Evolutionary conservation across 2,888 invertebrate species (phyloP).

Genomic region (Pterobdella sp.): DNA sequence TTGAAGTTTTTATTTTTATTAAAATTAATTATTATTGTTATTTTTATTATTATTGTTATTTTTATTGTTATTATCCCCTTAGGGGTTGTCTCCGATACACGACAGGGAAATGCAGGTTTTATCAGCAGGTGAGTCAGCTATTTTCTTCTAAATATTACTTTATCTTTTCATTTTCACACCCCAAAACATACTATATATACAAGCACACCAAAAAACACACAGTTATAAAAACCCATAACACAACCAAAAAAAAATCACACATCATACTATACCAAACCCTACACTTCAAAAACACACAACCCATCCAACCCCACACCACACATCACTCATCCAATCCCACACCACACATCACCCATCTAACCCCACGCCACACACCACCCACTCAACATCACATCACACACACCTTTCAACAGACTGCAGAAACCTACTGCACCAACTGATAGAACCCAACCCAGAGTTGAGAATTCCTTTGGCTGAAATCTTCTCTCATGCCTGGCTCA

Average conservation of each 20-base stretch:
- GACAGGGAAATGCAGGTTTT: conserved; percentile 46
- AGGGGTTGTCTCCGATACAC: conserved; percentile 58
- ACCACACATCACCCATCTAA: neutral
- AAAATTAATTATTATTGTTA: conserved; percentile 53
- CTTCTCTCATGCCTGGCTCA: conserved; percentile 48
- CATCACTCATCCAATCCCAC: neutral
- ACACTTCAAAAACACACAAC: neutral
- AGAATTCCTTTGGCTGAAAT: conserved; percentile 48
- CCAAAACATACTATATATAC: neutral
- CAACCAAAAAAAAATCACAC: too few species aligned
- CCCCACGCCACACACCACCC: neutral
- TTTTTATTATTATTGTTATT: conserved; percentile 52
- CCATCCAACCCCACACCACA: neutral
- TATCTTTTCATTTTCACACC: neutral
- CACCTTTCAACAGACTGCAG: conserved; percentile 43
- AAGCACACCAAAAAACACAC: too few species aligned
- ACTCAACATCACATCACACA: neutral
- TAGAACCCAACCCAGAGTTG: conserved; percentile 47
- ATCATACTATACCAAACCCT: neutral
- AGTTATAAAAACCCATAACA: too few species aligned
- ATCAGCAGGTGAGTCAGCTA: conserved; percentile 41
- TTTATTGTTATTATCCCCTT: conserved; percentile 42
- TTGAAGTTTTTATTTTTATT: too few species aligned
- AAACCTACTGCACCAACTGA: conserved; percentile 47
- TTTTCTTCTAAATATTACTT: neutral